Evolutionary conservation across 2,797 vertebrate genomes (phyloP), one percentile per base, ranked within the genome.

Genomic region (Vultur gryphus): DNA sequence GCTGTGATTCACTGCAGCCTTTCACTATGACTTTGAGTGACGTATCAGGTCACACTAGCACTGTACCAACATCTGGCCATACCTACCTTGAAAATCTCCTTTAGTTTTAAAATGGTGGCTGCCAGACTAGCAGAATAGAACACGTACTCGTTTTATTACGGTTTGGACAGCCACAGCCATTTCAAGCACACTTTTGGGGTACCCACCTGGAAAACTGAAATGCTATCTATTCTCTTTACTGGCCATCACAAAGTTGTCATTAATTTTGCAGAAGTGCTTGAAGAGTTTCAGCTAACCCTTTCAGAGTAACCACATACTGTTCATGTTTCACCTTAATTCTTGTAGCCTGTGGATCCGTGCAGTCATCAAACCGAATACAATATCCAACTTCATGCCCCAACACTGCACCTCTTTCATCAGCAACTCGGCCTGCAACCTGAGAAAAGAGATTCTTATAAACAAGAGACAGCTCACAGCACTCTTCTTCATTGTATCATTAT

Each of bases 361-460:
- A 99, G 98, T 99, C 99, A 11, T 99, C 99, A 88, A 99, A 99
- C 23, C 99, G 98, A 96, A 99, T 99, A 76, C 99, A 99, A 92
- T 99, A 99, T 78, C 99, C 99, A 96, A 99, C 99, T 94, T 99
- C 99, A 4, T 99, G 99, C 29, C 99, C 99, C 88, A 99, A 86
- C 83, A 99, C 97, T 3, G 99, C 99, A 1, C 99, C 99, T 39
- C 99, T 98, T 87, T 99, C 99, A 84, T 99, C 99, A 71, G 99
- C 99, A 64, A 99, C 98, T 77, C 99, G 98, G 72, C 98, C 98
- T 71, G 99, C 99, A 94, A 99, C 99, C 99, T 99, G 93, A 87
- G n/a, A 77, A 90, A 89, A 95, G 92, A 94, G 31, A 80, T 16
- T 55, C 16, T 26, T 19, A 28, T 4, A 3, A 90, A 59, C 14